phyloP scores from a whole-genome alignment of 2,888 invertebrate genomes.

The Tachina grossa region DNA sequence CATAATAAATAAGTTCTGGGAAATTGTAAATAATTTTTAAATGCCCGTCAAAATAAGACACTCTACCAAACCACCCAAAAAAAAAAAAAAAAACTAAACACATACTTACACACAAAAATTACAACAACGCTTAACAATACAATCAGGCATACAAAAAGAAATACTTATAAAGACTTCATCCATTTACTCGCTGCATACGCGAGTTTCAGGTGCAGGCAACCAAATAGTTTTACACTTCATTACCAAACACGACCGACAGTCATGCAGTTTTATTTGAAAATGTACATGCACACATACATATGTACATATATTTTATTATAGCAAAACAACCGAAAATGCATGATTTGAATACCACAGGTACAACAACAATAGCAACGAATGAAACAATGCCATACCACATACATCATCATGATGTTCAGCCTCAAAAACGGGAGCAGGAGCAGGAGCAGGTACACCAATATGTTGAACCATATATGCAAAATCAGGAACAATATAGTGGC shows the following conservation, averaged over 20 bases:
- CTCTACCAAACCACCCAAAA: background rate
- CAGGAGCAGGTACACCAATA: constrained; percentile 19
- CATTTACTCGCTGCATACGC: background rate
- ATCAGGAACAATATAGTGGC: constrained; percentile 24
- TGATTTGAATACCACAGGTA: constrained; percentile 62
- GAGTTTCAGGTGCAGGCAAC: constrained; percentile 20
- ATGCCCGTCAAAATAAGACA: constrained; percentile 17
- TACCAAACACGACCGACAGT: constrained; percentile 39
- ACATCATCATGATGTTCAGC: constrained; percentile 45
- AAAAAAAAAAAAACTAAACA: background rate
- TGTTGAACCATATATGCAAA: background rate
- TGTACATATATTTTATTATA: constrained; percentile 44
- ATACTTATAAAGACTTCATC: constrained; percentile 3
- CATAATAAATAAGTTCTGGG: constrained; percentile 49
- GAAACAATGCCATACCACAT: constrained; percentile 29
- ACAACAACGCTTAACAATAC: constrained; percentile 22
- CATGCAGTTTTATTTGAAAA: constrained; percentile 53
- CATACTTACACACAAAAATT: background rate
- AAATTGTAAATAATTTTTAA: constrained; percentile 52
- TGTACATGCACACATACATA: background rate
- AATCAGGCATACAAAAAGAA: background rate
- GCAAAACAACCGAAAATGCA: constrained; percentile 51
- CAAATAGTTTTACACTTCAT: constrained; percentile 63
- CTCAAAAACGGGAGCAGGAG: constrained; percentile 3
- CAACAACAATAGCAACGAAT: constrained; percentile 24